Conservation (phyloP, 2,797 vertebrate genomes). For the Platalea minor region DNA sequence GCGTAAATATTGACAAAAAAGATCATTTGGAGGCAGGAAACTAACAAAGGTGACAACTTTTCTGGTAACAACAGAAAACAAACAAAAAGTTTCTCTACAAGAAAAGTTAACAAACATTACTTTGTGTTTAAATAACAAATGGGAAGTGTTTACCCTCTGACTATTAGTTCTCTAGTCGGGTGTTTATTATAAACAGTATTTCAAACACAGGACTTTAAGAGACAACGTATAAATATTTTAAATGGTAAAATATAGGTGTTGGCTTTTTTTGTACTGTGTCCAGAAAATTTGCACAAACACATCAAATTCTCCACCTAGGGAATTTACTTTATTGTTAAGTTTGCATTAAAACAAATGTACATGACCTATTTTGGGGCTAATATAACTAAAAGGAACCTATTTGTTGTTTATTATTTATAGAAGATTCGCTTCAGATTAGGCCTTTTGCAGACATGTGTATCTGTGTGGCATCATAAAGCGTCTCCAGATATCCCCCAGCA, state of each 20-base stretch:
- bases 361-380: constrained; percentile 79
- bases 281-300: constrained; percentile 78
- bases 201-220: constrained; percentile 70
- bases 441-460: constrained; percentile 52
- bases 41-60: not conserved
- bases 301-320: constrained; percentile 74
- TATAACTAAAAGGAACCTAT: constrained; percentile 78
- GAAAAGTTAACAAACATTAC: constrained; percentile 1
- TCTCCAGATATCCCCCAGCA: constrained; percentile 33
- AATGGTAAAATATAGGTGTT: constrained; percentile 70
- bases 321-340: constrained; percentile 74
- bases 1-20: not conserved
- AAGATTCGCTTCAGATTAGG: constrained; percentile 78
- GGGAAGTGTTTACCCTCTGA: constrained; percentile 29
- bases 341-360: constrained; percentile 76
- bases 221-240: constrained; percentile 79
- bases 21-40: not conserved
- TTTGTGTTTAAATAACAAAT: constrained; percentile 32
- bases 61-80: not conserved
- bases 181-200: constrained; percentile 74
- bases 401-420: constrained; percentile 83
- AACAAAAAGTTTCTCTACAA: not conserved
- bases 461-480: constrained; percentile 39
- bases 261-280: constrained; percentile 62
- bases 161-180: constrained; percentile 45